These are phyloP conservation scores for Nothocercus nigrocapillus DNA, from an alignment of 2,113 vertebrate genomes.

Conservation along the genomic window DNA sequence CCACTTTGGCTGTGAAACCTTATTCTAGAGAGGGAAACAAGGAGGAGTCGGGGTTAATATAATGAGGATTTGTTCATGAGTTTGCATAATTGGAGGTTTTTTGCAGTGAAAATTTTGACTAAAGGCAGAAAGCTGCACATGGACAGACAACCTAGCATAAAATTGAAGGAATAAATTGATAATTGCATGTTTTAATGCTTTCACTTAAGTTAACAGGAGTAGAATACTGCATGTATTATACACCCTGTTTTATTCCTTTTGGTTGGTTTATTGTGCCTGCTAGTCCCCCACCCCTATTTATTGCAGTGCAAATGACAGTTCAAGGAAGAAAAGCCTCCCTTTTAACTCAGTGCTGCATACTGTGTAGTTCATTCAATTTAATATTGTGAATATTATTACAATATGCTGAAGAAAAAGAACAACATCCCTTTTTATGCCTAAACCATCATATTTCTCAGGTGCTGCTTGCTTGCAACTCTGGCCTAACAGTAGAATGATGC, in stretches of 20 bases:
- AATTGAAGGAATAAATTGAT: background rate
- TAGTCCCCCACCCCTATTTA: background rate
- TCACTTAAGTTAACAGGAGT: background rate
- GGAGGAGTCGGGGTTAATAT: background rate
- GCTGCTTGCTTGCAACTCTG: background rate
- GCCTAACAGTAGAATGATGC: background rate
- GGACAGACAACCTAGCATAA: background rate
- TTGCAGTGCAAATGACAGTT: background rate
- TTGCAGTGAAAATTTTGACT: background rate
- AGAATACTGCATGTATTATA: background rate
- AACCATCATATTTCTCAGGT: background rate
- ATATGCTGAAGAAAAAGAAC: background rate
- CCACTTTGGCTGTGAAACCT: background rate
- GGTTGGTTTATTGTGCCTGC: background rate
- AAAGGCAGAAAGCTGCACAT: background rate
- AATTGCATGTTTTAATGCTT: background rate
- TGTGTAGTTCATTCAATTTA: background rate
- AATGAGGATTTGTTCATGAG: background rate
- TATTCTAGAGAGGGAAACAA: background rate
- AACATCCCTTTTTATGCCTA: background rate
- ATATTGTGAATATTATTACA: background rate
- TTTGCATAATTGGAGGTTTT: background rate
- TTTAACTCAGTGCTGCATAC: background rate
- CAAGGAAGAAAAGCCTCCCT: background rate
- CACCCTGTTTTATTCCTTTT: background rate